phyloP scores from a whole-genome alignment of 2,113 vertebrate genomes.

The Balaenoptera acutorostrata region DNA sequence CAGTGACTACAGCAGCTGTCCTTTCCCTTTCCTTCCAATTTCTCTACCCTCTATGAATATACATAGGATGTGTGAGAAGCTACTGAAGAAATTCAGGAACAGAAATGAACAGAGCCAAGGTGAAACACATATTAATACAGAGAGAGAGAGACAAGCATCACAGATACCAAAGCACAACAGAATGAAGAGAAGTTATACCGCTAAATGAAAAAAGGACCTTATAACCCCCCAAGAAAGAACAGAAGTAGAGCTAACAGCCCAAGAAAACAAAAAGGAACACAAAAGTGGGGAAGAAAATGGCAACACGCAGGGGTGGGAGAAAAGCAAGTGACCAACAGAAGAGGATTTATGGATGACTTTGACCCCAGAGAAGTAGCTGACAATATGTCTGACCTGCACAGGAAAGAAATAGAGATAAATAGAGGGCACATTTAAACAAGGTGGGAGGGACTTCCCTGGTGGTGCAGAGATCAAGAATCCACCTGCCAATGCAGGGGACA shows the following conservation, averaged over 20 bases:
- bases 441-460: no score
- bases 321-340: background rate
- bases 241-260: background rate
- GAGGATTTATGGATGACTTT: background rate
- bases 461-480: no score
- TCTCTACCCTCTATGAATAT: background rate
- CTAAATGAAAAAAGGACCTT: background rate
- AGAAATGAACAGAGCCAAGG: background rate
- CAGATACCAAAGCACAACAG: background rate
- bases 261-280: background rate
- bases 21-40: background rate
- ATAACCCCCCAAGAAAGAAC: background rate
- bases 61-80: background rate
- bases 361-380: background rate
- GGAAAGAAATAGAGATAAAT: background rate
- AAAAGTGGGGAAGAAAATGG: background rate
- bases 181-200: background rate
- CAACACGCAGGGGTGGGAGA: background rate
- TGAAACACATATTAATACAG: background rate
- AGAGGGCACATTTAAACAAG: background rate
- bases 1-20: background rate
- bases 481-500: no score
- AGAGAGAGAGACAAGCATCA: background rate
- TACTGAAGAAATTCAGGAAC: background rate
- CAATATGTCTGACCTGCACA: background rate